A percentile compares a stretch with the other conserved stretches of the same genome.
Conservation (phyloP, 2,113 vertebrate genomes). For the Scomber japonicus region DNA sequence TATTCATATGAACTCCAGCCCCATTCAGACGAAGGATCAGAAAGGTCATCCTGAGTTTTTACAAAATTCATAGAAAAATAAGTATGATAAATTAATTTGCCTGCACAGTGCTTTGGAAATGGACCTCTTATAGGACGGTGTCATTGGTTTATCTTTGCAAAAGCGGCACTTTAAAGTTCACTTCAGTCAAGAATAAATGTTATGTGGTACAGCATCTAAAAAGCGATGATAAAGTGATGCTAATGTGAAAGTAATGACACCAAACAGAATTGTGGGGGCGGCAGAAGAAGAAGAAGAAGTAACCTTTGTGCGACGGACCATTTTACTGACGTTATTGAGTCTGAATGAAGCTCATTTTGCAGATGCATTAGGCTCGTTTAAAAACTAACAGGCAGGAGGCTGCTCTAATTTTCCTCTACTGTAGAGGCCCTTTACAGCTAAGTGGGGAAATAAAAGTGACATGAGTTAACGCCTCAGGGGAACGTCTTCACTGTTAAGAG, state of each 20-base stretch:
- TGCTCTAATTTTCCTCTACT: conserved; percentile 60
- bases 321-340: conserved; percentile 40
- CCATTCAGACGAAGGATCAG: not conserved
- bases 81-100: not conserved
- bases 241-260: conserved; percentile 13
- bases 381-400: conserved; percentile 42
- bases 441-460: conserved; percentile 64
- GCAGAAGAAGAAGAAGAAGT: not conserved
- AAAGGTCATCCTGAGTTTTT: not conserved
- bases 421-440: conserved; percentile 46
- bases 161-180: not conserved
- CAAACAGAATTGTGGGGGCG: conserved; percentile 6
- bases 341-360: conserved; percentile 51
- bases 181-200: not conserved
- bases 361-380: conserved; percentile 55
- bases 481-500: conserved; percentile 35
- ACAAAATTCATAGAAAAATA: not conserved
- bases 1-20: not conserved
- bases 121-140: not conserved
- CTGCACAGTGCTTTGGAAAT: conserved; percentile 9
- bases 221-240: conserved; percentile 1
- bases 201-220: not conserved
- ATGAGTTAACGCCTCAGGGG: conserved; percentile 44
- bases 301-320: not conserved
- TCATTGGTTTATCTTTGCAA: conserved; percentile 2